phyloP scores from a whole-genome alignment of 2,113 vertebrate species.

The Alectura lathami region DNA sequence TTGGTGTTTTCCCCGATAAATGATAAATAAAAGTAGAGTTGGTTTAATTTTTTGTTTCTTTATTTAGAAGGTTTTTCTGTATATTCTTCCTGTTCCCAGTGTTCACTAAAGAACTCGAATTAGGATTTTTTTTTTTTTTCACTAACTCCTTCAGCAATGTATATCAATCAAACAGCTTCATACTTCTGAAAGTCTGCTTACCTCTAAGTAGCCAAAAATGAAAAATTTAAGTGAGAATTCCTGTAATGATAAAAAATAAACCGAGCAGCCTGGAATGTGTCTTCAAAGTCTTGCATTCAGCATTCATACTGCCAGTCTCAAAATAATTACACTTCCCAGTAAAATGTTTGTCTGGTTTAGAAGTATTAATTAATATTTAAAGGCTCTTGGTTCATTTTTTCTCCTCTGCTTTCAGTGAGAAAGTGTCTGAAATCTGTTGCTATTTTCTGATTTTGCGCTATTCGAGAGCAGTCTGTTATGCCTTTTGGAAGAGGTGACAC shows the following conservation, averaged over 20 bases:
- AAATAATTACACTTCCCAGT: not conserved
- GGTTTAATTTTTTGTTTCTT: not conserved
- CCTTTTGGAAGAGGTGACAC: not conserved
- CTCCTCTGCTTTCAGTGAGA: not conserved
- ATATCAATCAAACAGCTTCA: not conserved
- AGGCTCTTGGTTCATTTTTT: not conserved
- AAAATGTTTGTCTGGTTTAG: not conserved
- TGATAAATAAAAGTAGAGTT: not conserved
- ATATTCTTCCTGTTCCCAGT: not conserved
- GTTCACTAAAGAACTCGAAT: not conserved
- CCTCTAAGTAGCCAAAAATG: not conserved
- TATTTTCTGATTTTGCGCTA: not conserved
- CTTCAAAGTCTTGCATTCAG: not conserved
- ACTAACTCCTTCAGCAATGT: not conserved
- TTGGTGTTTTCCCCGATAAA: not conserved
- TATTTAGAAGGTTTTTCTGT: not conserved
- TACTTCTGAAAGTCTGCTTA: not conserved
- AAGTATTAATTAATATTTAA: not conserved
- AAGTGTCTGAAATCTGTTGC: not conserved
- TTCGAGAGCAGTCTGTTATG: rapidly evolving
- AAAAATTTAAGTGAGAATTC: not conserved
- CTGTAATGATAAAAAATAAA: not conserved
- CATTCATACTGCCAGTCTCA: not conserved
- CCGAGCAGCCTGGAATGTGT: not conserved
- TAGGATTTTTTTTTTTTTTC: not conserved